These are phyloP conservation scores for Gymnoscopelus braueri DNA, from an alignment of 2,797 vertebrate species.

Conservation along the genomic window DNA sequence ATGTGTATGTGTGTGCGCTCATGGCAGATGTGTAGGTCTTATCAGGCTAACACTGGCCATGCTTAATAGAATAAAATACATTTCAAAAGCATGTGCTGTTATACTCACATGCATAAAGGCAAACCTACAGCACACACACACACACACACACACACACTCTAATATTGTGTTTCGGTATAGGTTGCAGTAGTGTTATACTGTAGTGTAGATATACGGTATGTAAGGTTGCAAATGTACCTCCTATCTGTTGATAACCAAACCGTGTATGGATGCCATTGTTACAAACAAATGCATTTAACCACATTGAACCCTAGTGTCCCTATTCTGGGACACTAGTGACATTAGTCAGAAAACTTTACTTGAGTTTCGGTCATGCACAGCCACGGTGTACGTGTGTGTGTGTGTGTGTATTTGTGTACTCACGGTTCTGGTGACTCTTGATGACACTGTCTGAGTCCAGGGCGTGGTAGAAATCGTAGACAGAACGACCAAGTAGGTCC, in stretches of 20 bases:
- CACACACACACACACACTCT: slow-evolving; percentile 16
- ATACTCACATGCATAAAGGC: background rate
- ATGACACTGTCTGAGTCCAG: slow-evolving; percentile 93
- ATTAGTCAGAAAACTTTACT: too few relatives aligned
- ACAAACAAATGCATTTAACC: too few relatives aligned
- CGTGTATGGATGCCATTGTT: background rate
- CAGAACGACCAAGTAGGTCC: slow-evolving; percentile 93
- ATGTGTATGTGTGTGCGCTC: too few relatives aligned
- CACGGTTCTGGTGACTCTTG: slow-evolving; percentile 96
- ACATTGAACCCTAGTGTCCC: too few relatives aligned
- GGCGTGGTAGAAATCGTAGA: slow-evolving; percentile 95
- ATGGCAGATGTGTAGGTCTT: slow-evolving; percentile 68
- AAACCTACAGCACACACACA: slow-evolving; percentile 3
- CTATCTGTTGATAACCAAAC: too few relatives aligned
- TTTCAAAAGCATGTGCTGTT: slow-evolving; percentile 67
- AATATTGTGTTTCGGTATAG: background rate
- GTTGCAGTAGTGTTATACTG: too few relatives aligned
- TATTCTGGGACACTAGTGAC: too few relatives aligned
- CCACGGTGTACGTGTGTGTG: background rate
- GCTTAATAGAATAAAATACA: slow-evolving; percentile 75
- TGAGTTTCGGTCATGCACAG: too few relatives aligned
- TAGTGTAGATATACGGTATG: too few relatives aligned
- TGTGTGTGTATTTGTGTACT: slow-evolving; percentile 61
- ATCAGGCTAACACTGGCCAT: slow-evolving; percentile 71
- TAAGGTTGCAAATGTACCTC: too few relatives aligned